A percentile compares a stretch with the other conserved stretches of the same genome.
These are phyloP conservation scores for Lipophrys pholis DNA, from an alignment of 2,113 vertebrate genomes.

Conservation along the genomic window DNA sequence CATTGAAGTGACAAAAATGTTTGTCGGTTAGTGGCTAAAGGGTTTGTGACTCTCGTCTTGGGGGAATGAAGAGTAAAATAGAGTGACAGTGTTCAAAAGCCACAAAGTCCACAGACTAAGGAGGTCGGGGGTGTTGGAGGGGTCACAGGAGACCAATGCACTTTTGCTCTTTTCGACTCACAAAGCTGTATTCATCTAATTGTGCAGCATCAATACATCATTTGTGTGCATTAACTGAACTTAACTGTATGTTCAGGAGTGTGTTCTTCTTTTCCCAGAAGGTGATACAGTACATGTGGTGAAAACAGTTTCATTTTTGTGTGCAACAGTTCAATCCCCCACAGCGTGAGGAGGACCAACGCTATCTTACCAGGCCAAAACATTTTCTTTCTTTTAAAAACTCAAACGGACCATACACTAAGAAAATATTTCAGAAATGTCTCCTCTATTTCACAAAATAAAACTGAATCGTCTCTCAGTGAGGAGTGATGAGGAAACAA, in stretches of 20 bases:
- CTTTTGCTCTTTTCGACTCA: not conserved
- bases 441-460: slow-evolving; percentile 60
- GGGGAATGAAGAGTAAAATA: slow-evolving; percentile 9
- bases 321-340: not conserved
- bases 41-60: slow-evolving; percentile 10
- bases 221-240: not conserved
- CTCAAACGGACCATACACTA: slow-evolving; percentile 31
- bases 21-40: not conserved
- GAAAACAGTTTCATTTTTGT: not conserved
- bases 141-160: not conserved
- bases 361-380: not conserved
- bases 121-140: slow-evolving; percentile 10
- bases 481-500: slow-evolving; percentile 46
- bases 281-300: not conserved
- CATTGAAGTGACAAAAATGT: slow-evolving; percentile 13
- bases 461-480: slow-evolving; percentile 39
- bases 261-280: not conserved
- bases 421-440: slow-evolving; percentile 15
- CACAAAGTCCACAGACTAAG: slow-evolving; percentile 8
- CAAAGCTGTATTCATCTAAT: not conserved
- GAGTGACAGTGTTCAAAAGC: slow-evolving; percentile 27
- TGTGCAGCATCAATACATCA: not conserved
- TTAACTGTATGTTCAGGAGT: not conserved
- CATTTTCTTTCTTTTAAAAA: slow-evolving; percentile 14
- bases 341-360: not conserved